These are phyloP conservation scores for Pao palembangensis DNA, from an alignment of 2,113 vertebrate genomes.

Conservation along the genomic window DNA sequence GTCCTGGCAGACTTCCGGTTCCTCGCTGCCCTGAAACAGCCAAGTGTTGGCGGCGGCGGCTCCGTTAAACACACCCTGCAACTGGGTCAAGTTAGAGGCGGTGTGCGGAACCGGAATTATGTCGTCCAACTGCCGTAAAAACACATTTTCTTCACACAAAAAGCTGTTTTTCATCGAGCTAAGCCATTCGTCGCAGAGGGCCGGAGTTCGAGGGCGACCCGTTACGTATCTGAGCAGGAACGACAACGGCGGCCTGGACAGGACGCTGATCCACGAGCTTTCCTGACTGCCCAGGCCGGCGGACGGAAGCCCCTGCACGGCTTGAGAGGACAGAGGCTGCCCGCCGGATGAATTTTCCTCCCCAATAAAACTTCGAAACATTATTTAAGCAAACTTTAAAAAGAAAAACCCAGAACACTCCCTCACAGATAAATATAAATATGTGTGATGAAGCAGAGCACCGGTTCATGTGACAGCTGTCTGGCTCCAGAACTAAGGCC, in stretches of 20 bases:
- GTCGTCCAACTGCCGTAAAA: conserved; percentile 48
- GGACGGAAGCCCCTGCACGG: conserved; percentile 19
- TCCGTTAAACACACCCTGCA: no score
- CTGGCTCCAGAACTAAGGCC: no score
- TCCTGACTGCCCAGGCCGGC: conserved; percentile 40
- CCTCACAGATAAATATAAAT: not conserved
- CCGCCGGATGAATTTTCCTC: conserved; percentile 40
- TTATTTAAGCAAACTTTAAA: conserved; percentile 2
- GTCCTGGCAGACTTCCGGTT: conserved; percentile 21
- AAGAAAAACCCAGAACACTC: not conserved
- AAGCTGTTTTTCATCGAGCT: conserved; percentile 15
- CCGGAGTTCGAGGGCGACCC: conserved; percentile 12
- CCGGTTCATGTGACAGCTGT: no score
- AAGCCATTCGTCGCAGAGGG: not conserved
- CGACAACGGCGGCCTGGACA: conserved; percentile 68
- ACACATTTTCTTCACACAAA: conserved; percentile 20
- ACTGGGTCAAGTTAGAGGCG: no score
- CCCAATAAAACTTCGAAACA: conserved; percentile 54
- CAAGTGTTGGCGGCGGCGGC: no score
- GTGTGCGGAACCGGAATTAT: conserved; percentile 29
- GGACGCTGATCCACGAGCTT: conserved; percentile 69
- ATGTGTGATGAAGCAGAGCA: no score
- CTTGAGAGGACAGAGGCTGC: conserved; percentile 17
- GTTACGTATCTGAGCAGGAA: conserved; percentile 63
- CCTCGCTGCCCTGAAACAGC: conserved; percentile 13